Percentiles rank a stretch among this genome's conserved stretches.
These are phyloP conservation scores for Endotricha flammealis DNA, from an alignment of 2,888 invertebrate genomes.

Conservation along the genomic window DNA sequence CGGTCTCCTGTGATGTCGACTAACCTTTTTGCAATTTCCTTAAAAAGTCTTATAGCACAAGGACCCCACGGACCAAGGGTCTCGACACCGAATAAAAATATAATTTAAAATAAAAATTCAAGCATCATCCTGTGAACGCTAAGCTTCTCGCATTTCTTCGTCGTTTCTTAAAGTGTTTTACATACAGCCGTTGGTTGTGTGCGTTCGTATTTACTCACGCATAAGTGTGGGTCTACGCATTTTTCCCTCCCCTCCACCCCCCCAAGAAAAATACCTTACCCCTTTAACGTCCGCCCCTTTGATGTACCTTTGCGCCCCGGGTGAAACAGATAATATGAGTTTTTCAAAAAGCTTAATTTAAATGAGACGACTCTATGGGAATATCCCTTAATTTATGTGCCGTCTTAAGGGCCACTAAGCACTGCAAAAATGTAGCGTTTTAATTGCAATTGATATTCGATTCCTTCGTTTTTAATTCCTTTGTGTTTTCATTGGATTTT, in stretches of 20 bases:
- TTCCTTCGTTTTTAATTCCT: slow-evolving; percentile 44
- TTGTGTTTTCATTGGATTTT: too few relatives aligned
- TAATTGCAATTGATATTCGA: slow-evolving; percentile 77
- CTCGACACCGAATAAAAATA: not conserved
- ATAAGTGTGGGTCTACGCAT: slow-evolving; percentile 75
- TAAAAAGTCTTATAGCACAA: too few relatives aligned
- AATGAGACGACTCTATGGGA: slow-evolving; percentile 73
- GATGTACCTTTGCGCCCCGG: slow-evolving; percentile 70
- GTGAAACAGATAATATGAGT: slow-evolving; percentile 77
- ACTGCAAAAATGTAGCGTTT: slow-evolving; percentile 47
- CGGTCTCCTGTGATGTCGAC: too few relatives aligned
- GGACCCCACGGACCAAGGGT: too few relatives aligned
- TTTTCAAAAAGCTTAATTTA: slow-evolving; percentile 78
- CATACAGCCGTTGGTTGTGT: slow-evolving; percentile 68
- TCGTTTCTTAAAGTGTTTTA: slow-evolving; percentile 78
- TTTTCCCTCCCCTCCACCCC: slow-evolving; percentile 65
- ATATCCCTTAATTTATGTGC: slow-evolving; percentile 76
- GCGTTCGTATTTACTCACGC: slow-evolving; percentile 72
- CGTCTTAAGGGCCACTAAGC: slow-evolving; percentile 55
- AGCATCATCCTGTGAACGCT: slow-evolving; percentile 58
- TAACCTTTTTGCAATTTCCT: too few relatives aligned
- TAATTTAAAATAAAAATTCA: not conserved
- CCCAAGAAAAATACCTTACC: slow-evolving; percentile 61
- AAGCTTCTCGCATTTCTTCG: slow-evolving; percentile 78
- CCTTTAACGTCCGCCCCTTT: slow-evolving; percentile 62